A percentile compares a stretch with the other conserved stretches of the same genome.
Conservation (phyloP, 2,113 vertebrate genomes). For the Mirounga angustirostris region DNA sequence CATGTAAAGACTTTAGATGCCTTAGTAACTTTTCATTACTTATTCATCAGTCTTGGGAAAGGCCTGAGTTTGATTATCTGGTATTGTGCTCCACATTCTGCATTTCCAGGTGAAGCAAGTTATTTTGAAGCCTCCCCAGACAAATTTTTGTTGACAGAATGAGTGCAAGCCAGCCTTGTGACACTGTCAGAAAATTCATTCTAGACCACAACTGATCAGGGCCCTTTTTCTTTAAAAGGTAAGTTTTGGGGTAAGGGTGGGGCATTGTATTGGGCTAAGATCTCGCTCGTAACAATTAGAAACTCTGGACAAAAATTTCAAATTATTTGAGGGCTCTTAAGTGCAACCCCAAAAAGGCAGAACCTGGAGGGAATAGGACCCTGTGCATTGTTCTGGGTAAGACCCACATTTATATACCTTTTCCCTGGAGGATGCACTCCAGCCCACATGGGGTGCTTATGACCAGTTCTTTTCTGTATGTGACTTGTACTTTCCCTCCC, state of each 20-base stretch:
- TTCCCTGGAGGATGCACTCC: fast-evolving
- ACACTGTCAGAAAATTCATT: not conserved
- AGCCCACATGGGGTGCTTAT: not conserved
- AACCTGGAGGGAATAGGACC: not conserved
- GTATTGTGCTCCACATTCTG: not conserved
- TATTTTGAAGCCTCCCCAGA: not conserved
- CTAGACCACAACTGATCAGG: fast-evolving
- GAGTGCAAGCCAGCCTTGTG: not conserved
- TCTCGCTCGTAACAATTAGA: not conserved
- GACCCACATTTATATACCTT: too few species aligned
- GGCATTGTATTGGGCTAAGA: fast-evolving
- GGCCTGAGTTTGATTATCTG: not conserved
- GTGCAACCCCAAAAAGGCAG: not conserved
- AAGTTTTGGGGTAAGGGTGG: fast-evolving
- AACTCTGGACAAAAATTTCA: not conserved
- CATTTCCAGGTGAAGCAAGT: not conserved
- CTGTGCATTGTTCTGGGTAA: not conserved
- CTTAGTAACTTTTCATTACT: not conserved
- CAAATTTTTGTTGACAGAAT: not conserved
- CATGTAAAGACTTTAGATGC: not conserved
- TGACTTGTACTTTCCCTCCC: not conserved
- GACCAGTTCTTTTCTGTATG: not conserved
- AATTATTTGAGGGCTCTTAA: not conserved
- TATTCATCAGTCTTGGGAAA: not conserved
- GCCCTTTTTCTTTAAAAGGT: not conserved